Conservation (phyloP, 2,888 invertebrate genomes). For the Meloe dianella region DNA sequence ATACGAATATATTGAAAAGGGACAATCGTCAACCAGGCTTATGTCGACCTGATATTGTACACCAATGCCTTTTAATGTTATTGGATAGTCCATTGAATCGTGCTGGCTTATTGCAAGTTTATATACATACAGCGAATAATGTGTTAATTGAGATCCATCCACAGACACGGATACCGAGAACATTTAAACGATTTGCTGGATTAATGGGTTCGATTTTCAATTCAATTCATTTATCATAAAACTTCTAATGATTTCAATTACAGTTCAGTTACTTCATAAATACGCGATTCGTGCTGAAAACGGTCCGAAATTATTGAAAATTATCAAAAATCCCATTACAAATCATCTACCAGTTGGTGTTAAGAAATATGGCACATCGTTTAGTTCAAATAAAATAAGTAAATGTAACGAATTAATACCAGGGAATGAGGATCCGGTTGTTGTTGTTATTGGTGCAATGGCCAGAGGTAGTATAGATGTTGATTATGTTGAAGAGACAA, state of each 20-base stretch:
- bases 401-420: conserved; percentile 82
- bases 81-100: conserved; percentile 97
- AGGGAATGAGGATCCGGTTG: conserved; percentile 79
- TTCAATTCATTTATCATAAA: conserved; percentile 10
- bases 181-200: conserved; percentile 96
- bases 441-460: conserved; percentile 94
- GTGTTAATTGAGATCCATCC: conserved; percentile 95
- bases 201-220: conserved; percentile 77
- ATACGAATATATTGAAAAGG: conserved; percentile 81
- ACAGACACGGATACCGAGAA: conserved; percentile 95
- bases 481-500: conserved; percentile 89
- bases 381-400: conserved; percentile 74
- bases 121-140: conserved; percentile 89
- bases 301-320: conserved; percentile 88
- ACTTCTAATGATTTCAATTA: conserved; percentile 48
- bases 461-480: conserved; percentile 90
- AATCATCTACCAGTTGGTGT: conserved; percentile 95
- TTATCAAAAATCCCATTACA: conserved; percentile 95
- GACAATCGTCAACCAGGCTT: conserved; percentile 85
- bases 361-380: conserved; percentile 88
- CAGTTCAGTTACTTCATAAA: conserved; percentile 96
- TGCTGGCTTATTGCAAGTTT: conserved; percentile 95
- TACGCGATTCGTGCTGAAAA: conserved; percentile 90
- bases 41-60: conserved; percentile 95
- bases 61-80: conserved; percentile 96